phyloP scores from a whole-genome alignment of 2,113 vertebrate species.

The Phrynosoma platyrhinos region DNA sequence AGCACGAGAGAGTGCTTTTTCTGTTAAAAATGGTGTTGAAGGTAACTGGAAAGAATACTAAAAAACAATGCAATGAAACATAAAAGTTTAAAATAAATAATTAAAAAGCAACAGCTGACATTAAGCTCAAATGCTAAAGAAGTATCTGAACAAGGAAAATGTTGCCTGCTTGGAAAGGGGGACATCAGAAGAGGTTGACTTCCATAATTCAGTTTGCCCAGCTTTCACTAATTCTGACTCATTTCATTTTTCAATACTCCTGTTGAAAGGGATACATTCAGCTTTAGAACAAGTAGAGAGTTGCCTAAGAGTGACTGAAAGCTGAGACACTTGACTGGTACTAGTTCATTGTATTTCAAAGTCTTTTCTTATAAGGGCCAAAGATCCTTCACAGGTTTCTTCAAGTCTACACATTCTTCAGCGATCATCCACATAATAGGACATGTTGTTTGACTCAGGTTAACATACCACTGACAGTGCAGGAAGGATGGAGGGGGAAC shows the following conservation, averaged over 20 bases:
- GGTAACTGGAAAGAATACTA: too few relatives aligned
- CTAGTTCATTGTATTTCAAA: not conserved
- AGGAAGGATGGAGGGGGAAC: not conserved
- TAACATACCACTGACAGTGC: not conserved
- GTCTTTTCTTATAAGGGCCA: not conserved
- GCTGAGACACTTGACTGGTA: not conserved
- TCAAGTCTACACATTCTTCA: slow-evolving; percentile 19
- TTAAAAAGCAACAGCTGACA: not conserved
- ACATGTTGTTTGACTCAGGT: slow-evolving; percentile 29
- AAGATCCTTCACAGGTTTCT: not conserved
- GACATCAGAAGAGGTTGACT: not conserved
- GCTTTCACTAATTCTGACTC: too few relatives aligned
- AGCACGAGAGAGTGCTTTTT: too few relatives aligned
- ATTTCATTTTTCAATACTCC: not conserved
- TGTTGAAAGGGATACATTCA: not conserved
- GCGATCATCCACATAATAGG: not conserved
- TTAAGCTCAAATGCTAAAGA: not conserved
- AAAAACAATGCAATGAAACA: too few relatives aligned
- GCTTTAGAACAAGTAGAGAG: not conserved
- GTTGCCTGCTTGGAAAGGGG: not conserved
- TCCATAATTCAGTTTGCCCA: not conserved
- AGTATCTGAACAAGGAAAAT: too few relatives aligned
- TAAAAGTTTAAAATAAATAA: not conserved
- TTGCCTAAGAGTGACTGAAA: not conserved
- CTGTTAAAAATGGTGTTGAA: too few relatives aligned